Conservation (phyloP, 1,140 invertebrate genomes). For the Acromyrmex heyeri region DNA sequence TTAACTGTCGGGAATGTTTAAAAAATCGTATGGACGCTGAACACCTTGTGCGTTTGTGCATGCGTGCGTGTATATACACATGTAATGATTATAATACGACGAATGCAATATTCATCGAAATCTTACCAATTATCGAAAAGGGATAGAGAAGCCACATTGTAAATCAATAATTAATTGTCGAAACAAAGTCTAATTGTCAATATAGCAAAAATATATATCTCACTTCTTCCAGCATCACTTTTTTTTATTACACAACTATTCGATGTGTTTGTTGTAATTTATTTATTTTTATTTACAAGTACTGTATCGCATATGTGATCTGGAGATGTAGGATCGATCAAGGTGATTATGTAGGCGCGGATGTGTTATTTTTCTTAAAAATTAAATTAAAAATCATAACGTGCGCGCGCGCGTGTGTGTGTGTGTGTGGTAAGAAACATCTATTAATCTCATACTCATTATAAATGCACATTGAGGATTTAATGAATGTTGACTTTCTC, state of each 20-base stretch:
- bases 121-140: constrained; percentile 45
- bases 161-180: constrained; percentile 66
- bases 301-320: background rate
- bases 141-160: constrained; percentile 41
- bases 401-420: too few relatives aligned
- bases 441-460: background rate
- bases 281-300: constrained; percentile 35
- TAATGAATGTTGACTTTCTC: background rate
- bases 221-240: constrained; percentile 43
- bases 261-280: background rate
- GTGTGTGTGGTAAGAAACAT: too few relatives aligned
- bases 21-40: too few relatives aligned
- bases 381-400: background rate
- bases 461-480: background rate
- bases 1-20: too few relatives aligned
- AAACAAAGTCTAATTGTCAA: constrained; percentile 70
- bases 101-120: constrained; percentile 69
- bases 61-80: background rate
- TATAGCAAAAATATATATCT: constrained; percentile 41
- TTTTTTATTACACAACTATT: constrained; percentile 31
- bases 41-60: background rate
- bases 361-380: background rate
- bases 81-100: constrained; percentile 55
- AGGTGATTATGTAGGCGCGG: background rate
- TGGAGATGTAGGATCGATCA: background rate